These are phyloP conservation scores for Latrodectus hesperus DNA, from an alignment of 2,888 invertebrate species.

Conservation along the genomic window DNA sequence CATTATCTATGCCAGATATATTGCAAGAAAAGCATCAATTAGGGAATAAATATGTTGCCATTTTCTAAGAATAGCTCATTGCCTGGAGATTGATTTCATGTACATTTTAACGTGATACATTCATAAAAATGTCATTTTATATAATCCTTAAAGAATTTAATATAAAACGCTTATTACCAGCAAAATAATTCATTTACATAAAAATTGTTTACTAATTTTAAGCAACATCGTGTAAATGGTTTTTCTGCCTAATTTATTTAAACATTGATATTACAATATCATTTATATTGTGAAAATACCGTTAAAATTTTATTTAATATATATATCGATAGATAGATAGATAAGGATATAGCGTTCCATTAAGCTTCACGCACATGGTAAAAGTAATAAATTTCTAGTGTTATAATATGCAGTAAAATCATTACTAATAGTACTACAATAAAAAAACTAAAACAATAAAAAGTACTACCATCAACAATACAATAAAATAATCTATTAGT, in stretches of 20 bases:
- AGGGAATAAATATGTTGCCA: conserved; percentile 24
- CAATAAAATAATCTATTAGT: neutral
- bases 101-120: neutral
- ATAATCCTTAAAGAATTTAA: neutral
- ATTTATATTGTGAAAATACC: too few species aligned
- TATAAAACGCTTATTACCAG: neutral
- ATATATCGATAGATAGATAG: too few species aligned
- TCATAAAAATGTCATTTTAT: neutral
- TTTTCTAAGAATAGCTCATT: neutral
- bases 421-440: too few species aligned
- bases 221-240: too few species aligned
- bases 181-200: neutral
- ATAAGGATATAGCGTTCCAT: too few species aligned
- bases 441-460: too few species aligned
- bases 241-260: too few species aligned
- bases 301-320: too few species aligned
- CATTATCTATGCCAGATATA: conserved; percentile 41
- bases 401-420: too few species aligned
- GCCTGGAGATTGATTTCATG: neutral
- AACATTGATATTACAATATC: too few species aligned
- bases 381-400: too few species aligned
- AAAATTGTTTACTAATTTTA: too few species aligned
- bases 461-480: neutral
- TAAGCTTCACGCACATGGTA: neutral
- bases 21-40: conserved; percentile 5